phyloP scores from a whole-genome alignment of 2,113 vertebrate genomes.

The Semicossyphus pulcher region DNA sequence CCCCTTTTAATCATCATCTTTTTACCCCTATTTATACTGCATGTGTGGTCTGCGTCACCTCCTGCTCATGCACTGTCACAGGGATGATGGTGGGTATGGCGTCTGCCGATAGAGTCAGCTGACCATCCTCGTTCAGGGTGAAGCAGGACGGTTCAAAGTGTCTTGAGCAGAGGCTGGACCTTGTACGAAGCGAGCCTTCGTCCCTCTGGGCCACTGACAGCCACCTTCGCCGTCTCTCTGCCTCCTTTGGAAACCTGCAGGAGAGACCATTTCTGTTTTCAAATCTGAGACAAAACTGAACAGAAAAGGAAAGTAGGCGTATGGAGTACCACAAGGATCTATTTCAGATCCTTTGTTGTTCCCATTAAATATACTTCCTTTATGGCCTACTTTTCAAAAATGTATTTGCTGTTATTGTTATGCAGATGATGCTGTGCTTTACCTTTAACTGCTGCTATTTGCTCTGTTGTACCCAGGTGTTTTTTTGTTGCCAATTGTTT shows the following conservation, averaged over 20 bases:
- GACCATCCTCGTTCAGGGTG: slow-evolving; percentile 23
- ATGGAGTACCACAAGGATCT: not conserved
- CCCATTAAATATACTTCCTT: too few relatives aligned
- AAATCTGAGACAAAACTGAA: too few relatives aligned
- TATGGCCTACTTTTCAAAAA: too few relatives aligned
- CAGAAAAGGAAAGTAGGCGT: not conserved
- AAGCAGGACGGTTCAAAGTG: slow-evolving; percentile 65
- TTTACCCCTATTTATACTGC: too few relatives aligned
- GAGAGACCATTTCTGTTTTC: not conserved
- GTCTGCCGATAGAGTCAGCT: slow-evolving; percentile 32
- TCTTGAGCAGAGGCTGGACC: slow-evolving; percentile 61
- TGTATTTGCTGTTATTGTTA: too few relatives aligned
- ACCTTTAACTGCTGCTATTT: too few relatives aligned
- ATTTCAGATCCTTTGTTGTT: not conserved
- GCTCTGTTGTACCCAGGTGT: too few relatives aligned
- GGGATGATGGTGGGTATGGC: slow-evolving; percentile 46
- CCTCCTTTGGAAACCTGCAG: slow-evolving; percentile 57
- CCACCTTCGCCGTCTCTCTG: slow-evolving; percentile 36
- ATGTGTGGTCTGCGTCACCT: slow-evolving; percentile 32
- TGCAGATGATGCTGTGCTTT: not conserved
- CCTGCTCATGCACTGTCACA: not conserved
- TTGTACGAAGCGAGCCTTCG: slow-evolving; percentile 51
- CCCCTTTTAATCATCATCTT: too few relatives aligned
- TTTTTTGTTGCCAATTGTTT: too few relatives aligned
- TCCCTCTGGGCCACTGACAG: slow-evolving; percentile 59